Conservation (phyloP, 1,140 invertebrate genomes). For the Heliconius eleuchia region DNA sequence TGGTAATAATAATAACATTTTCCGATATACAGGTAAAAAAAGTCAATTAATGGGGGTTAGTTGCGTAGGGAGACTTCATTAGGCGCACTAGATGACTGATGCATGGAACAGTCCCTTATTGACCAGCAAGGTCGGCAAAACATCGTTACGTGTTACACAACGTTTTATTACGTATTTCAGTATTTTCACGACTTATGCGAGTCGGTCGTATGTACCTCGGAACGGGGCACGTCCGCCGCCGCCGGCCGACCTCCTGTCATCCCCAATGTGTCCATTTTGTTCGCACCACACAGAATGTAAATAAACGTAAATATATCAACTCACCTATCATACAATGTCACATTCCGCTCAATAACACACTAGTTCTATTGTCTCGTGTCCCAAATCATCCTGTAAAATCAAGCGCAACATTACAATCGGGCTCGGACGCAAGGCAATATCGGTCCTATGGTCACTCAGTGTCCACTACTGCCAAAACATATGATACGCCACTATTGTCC, state of each 20-base stretch:
- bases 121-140: slow-evolving; percentile 64
- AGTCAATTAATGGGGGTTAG: not conserved
- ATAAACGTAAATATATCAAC: slow-evolving; percentile 71
- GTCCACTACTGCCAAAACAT: slow-evolving; percentile 78
- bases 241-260: slow-evolving; percentile 57
- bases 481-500: slow-evolving; percentile 77
- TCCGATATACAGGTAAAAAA: slow-evolving; percentile 2
- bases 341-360: slow-evolving; percentile 80
- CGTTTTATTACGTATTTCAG: slow-evolving; percentile 46
- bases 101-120: slow-evolving; percentile 50
- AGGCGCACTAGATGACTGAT: slow-evolving; percentile 29
- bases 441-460: slow-evolving; percentile 72
- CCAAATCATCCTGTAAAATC: slow-evolving; percentile 76
- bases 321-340: slow-evolving; percentile 80
- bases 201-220: slow-evolving; percentile 32
- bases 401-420: slow-evolving; percentile 76
- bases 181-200: slow-evolving; percentile 36
- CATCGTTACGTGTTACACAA: slow-evolving; percentile 72
- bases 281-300: slow-evolving; percentile 68
- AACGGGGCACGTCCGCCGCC: slow-evolving; percentile 51
- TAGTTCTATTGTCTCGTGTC: slow-evolving; percentile 70
- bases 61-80: not conserved
- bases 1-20: slow-evolving; percentile 8
- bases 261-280: slow-evolving; percentile 72
- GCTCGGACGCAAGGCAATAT: slow-evolving; percentile 75